These are phyloP conservation scores for Pyxicephalus adspersus DNA, from an alignment of 2,113 vertebrate genomes.

Conservation along the genomic window DNA sequence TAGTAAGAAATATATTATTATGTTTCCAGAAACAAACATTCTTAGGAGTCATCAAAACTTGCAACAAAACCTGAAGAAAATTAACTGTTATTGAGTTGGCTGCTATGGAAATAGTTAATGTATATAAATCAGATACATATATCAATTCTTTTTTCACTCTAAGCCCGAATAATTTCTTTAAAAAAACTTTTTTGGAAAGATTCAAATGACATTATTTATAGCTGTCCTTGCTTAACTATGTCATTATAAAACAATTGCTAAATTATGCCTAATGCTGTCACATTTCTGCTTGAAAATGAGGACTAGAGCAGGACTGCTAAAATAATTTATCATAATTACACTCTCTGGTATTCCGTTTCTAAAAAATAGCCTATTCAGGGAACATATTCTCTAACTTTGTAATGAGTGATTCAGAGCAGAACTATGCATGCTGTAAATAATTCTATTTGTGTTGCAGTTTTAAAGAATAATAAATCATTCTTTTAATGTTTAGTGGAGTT, in stretches of 20 bases:
- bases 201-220: background rate
- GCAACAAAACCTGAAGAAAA: no score
- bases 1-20: no score
- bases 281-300: background rate
- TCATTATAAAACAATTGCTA: background rate
- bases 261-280: background rate
- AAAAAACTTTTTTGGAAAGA: background rate
- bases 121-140: no score
- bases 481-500: background rate
- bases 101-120: no score
- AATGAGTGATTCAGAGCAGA: constrained; percentile 15
- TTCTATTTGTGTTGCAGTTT: constrained; percentile 9
- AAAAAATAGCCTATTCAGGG: constrained; percentile 15
- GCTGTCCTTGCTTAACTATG: background rate
- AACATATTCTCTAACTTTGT: constrained; percentile 16
- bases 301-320: background rate
- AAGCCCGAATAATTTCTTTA: no score
- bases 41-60: no score
- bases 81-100: no score
- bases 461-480: constrained; percentile 36
- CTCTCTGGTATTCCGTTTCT: background rate
- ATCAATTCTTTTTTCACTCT: background rate
- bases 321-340: constrained; percentile 1
- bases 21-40: no score
- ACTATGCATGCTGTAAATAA: constrained; percentile 35